Conservation (phyloP, 2,797 vertebrate species). For the Chaunax sp. region DNA sequence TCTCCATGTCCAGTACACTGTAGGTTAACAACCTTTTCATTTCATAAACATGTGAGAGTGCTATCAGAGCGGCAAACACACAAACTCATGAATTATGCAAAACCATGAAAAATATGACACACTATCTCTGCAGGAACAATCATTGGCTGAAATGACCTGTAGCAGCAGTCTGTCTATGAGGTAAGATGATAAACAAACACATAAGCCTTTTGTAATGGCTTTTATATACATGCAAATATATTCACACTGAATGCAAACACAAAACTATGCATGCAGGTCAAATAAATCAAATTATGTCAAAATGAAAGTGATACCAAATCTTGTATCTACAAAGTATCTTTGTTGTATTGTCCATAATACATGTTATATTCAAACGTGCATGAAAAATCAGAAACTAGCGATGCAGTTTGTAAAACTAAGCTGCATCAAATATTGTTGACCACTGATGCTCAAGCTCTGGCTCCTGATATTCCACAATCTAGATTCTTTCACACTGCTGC, state of each 20-base stretch:
- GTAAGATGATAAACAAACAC: too few relatives aligned
- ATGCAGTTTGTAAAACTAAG: background rate
- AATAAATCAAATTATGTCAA: too few relatives aligned
- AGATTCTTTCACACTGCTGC: constrained; percentile 54
- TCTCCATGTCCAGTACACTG: constrained; percentile 65
- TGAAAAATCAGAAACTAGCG: background rate
- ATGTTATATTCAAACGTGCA: background rate
- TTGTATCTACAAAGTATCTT: too few relatives aligned
- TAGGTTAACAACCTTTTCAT: constrained; percentile 70
- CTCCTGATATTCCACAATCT: background rate
- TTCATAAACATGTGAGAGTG: constrained; percentile 62
- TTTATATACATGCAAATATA: too few relatives aligned
- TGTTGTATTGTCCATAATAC: too few relatives aligned
- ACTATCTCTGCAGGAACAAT: background rate
- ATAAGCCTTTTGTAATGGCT: too few relatives aligned
- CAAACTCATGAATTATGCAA: constrained; percentile 26
- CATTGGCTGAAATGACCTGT: too few relatives aligned
- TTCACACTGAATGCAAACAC: too few relatives aligned
- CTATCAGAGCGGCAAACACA: constrained; percentile 15
- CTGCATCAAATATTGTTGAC: background rate
- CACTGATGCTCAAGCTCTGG: background rate
- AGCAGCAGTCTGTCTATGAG: too few relatives aligned
- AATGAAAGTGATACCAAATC: too few relatives aligned
- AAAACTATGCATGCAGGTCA: too few relatives aligned
- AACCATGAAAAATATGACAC: constrained; percentile 30